Conservation (phyloP, 2,797 vertebrate species). For the Urocyon cinereoargenteus region DNA sequence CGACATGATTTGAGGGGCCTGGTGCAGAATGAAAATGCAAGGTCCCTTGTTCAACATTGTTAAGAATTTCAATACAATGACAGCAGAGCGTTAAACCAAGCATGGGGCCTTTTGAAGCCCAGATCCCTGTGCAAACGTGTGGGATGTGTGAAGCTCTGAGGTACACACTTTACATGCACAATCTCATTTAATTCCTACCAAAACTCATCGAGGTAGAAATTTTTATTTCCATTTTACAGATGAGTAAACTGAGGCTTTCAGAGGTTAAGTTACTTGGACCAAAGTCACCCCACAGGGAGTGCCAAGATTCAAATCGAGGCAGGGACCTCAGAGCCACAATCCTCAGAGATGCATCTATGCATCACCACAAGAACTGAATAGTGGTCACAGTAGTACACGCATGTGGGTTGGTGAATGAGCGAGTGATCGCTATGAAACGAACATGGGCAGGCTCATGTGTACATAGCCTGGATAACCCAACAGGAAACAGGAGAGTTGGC, state of each 20-base stretch:
- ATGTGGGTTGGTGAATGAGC: neutral
- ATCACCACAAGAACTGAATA: neutral
- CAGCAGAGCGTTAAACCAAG: neutral
- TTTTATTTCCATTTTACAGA: neutral
- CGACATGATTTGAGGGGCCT: neutral
- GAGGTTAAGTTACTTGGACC: neutral
- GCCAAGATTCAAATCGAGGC: neutral
- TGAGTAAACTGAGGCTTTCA: neutral
- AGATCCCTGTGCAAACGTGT: rapidly evolving
- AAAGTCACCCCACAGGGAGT: no score
- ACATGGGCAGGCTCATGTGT: rapidly evolving
- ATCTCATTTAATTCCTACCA: neutral
- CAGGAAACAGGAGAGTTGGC: neutral
- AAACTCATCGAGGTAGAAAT: neutral
- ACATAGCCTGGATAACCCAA: neutral
- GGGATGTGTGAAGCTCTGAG: neutral
- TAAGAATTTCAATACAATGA: neutral
- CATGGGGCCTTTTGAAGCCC: rapidly evolving
- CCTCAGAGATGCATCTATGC: neutral
- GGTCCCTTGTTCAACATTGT: neutral
- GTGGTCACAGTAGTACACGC: rapidly evolving
- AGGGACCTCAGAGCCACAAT: neutral
- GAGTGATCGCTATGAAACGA: neutral
- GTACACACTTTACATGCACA: rapidly evolving
- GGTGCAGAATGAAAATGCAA: neutral